These are phyloP conservation scores for Lepidostoma basale DNA, from an alignment of 1,140 invertebrate genomes.

Conservation along the genomic window DNA sequence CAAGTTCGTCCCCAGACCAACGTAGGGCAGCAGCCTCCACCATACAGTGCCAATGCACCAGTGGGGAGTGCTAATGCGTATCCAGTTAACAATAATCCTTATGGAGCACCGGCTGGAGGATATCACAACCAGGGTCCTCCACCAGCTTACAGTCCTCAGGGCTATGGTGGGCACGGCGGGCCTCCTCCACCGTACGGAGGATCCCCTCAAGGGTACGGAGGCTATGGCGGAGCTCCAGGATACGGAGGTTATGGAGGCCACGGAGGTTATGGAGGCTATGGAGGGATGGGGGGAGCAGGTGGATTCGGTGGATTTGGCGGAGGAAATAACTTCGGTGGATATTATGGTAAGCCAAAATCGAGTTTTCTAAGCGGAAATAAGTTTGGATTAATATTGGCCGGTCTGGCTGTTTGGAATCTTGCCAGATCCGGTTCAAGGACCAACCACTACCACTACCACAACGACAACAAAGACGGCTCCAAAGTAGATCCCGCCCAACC, in stretches of 20 bases:
- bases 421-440: constrained; percentile 52
- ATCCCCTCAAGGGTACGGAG: constrained; percentile 31
- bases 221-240: constrained; percentile 50
- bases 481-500: constrained; percentile 50
- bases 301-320: constrained; percentile 14
- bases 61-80: not conserved
- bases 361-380: constrained; percentile 42
- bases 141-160: constrained; percentile 22
- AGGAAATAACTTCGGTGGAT: constrained; percentile 26
- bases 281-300: constrained; percentile 23
- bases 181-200: constrained; percentile 42
- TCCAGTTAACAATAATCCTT: constrained; percentile 19
- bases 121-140: constrained; percentile 23
- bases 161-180: constrained; percentile 43
- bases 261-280: constrained; percentile 34
- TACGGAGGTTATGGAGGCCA: constrained; percentile 48
- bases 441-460: constrained; percentile 49
- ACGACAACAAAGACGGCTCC: constrained; percentile 54
- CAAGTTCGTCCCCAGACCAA: not conserved
- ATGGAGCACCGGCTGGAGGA: constrained; percentile 14
- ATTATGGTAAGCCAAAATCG: constrained; percentile 36
- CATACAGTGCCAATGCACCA: constrained; percentile 23
- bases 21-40: constrained; percentile 1
- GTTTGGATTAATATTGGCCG: constrained; percentile 57
- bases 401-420: constrained; percentile 59